Evolutionary conservation across 2,113 vertebrate species (phyloP), one percentile per base, ranked within the genome.

Genomic region (Leptobrachium ailaonicum): DNA sequence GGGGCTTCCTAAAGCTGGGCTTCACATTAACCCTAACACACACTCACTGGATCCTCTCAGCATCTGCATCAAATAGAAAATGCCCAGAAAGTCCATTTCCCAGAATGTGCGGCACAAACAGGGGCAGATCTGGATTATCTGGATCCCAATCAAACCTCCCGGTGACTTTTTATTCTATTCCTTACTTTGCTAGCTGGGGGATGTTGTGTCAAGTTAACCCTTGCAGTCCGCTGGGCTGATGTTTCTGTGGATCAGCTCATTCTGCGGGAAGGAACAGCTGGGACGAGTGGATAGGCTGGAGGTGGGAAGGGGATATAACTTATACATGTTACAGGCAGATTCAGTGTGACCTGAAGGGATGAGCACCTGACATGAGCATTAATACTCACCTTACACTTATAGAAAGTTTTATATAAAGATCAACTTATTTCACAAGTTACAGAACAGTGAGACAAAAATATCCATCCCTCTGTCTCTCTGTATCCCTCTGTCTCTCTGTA

Each of bases 21-120:
- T 20, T 66, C 53, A 66, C 4, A 73, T 68, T 50, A 50, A 60
- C 64, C 63, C 64, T 62, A 53, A 67, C 79, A 11, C 41, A 45
- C 47, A 80, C 56, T 50, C 41, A 44, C 13, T 69, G 43, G 11
- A n/a, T 44, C 41, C 50, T 54, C 14, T 80, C n/a, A 41, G 45
- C 77, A 79, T 79, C 77, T 79, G 77, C 53, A 45, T 79, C 71
- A 79, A 53, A 79, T 79, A 79, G 47, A 73, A 41, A 47, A 44
- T 44, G 69, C 70, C 43, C 11, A 79, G 44, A 43, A 60, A 32
- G 47, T 66, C 41, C 47, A 20, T 73, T 54, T 73, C 41, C 58
- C 62, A 74, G 66, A 80, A 63, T 60, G 60, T 40, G 8, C 62
- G n/a, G 42, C 8, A 47, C 56, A 32, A 73, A 63, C 71, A 54